These are phyloP conservation scores for Echinops telfairi DNA, from an alignment of 2,113 vertebrate genomes.

Conservation along the genomic window DNA sequence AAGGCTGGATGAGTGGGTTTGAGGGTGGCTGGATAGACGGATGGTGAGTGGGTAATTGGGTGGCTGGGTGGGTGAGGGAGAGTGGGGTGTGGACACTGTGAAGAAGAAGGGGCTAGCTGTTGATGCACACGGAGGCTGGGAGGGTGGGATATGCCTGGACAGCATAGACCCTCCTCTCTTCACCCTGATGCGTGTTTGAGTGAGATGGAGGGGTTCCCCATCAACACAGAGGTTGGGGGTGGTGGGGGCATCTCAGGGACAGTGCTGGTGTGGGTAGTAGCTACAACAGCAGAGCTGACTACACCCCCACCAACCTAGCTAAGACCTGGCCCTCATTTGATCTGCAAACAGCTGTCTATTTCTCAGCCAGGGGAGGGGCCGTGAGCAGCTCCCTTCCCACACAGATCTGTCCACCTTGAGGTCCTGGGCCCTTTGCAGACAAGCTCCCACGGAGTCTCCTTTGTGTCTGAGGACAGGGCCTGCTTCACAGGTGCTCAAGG, in stretches of 20 bases:
- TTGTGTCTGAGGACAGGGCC: neutral
- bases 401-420: neutral
- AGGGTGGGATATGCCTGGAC: no score
- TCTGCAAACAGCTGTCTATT: neutral
- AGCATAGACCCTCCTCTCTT: neutral
- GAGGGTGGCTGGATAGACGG: no score
- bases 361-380: neutral
- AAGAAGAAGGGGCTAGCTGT: neutral
- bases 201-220: neutral
- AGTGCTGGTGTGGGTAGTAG: neutral
- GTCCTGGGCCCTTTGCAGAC: no score
- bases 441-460: no score
- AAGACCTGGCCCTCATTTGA: no score
- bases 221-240: neutral
- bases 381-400: neutral
- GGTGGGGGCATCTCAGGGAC: neutral
- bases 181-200: no score
- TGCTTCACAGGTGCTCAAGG: neutral
- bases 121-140: no score
- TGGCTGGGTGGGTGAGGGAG: no score
- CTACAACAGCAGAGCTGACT: no score
- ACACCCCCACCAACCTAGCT: no score
- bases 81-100: no score
- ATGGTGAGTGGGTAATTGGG: neutral
- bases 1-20: neutral